These are phyloP conservation scores for Oreortyx pictus DNA, from an alignment of 2,797 vertebrate species.

Conservation along the genomic window DNA sequence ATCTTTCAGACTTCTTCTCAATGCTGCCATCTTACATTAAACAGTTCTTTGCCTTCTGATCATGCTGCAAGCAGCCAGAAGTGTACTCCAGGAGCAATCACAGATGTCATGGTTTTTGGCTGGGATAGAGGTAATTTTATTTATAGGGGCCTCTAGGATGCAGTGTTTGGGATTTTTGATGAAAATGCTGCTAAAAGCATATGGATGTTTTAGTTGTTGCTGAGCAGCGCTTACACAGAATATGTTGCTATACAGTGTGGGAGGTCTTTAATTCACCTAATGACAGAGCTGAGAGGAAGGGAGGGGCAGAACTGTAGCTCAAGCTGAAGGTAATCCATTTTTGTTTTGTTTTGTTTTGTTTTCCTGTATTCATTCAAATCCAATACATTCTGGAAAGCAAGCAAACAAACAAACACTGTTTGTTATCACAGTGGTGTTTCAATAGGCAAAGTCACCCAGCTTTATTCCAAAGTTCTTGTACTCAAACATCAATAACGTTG, in stretches of 20 bases:
- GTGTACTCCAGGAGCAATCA: background rate
- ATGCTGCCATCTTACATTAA: background rate
- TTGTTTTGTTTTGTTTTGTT: background rate
- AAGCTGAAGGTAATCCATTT: background rate
- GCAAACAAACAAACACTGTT: background rate
- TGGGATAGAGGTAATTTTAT: background rate
- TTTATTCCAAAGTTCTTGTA: background rate
- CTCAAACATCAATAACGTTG: background rate
- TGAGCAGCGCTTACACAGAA: background rate
- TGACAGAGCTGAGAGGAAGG: background rate
- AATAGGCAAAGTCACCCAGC: background rate
- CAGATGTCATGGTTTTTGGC: background rate
- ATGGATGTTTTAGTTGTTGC: background rate
- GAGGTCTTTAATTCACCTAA: background rate
- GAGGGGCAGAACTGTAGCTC: background rate
- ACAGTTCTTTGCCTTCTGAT: background rate
- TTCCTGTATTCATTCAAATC: background rate
- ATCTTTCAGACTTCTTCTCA: background rate
- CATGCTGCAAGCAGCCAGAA: background rate
- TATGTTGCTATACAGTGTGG: background rate
- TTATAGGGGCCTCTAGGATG: background rate
- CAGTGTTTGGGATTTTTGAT: background rate
- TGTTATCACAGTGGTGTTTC: background rate
- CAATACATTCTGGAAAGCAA: background rate
- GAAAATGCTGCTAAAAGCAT: background rate